Conservation (phyloP, 2,797 vertebrate genomes). For the Limnodromus scolopaceus region DNA sequence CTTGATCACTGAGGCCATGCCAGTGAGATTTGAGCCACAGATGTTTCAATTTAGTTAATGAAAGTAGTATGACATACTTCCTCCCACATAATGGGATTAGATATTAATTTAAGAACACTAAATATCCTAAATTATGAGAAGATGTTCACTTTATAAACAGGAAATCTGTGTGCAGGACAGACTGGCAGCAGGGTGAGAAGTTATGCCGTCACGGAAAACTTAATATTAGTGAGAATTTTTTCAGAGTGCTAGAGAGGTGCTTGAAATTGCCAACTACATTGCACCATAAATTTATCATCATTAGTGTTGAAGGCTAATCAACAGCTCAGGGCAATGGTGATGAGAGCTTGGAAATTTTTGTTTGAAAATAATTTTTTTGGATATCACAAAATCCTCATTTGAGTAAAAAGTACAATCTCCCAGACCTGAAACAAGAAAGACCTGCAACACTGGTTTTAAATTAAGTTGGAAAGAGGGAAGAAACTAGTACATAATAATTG, state of each 20-base stretch:
- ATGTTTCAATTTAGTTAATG: conserved; percentile 28
- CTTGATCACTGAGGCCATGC: background rate
- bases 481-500: background rate
- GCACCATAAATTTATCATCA: background rate
- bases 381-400: background rate
- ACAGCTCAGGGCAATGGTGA: background rate
- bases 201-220: background rate
- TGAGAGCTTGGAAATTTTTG: background rate
- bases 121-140: background rate
- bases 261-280: background rate
- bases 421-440: background rate
- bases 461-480: background rate
- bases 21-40: background rate
- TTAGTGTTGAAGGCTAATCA: background rate
- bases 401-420: background rate
- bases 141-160: background rate
- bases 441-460: background rate
- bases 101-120: background rate
- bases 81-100: background rate
- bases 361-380: background rate
- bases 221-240: background rate
- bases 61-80: conserved; percentile 17
- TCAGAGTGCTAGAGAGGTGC: background rate
- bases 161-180: background rate
- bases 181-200: background rate